phyloP scores from a whole-genome alignment of 2,888 invertebrate species.

The Amphipoea lucens region DNA sequence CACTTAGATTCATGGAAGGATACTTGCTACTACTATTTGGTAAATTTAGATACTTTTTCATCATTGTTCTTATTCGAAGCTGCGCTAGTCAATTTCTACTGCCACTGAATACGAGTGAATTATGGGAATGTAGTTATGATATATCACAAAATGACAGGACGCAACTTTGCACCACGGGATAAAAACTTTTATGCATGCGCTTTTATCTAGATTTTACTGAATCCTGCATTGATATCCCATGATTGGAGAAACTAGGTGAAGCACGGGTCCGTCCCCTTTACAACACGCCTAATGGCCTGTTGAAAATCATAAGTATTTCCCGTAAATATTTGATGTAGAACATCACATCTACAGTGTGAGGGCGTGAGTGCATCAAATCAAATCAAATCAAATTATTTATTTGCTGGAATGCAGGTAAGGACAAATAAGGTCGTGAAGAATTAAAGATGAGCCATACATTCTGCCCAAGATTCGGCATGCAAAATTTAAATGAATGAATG shows the following conservation, averaged over 20 bases:
- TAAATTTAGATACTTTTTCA: slow-evolving; percentile 16
- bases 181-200: neutral
- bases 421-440: too few relatives aligned
- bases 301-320: neutral
- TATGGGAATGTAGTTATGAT: neutral
- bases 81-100: neutral
- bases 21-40: slow-evolving; percentile 8
- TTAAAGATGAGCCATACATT: too few relatives aligned
- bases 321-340: neutral
- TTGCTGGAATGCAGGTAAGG: too few relatives aligned
- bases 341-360: neutral
- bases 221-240: neutral
- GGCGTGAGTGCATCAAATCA: neutral
- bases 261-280: too few relatives aligned
- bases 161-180: neutral
- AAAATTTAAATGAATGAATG: too few relatives aligned
- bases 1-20: slow-evolving; percentile 28
- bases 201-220: neutral
- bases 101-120: neutral
- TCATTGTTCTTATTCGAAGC: neutral
- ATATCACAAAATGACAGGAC: neutral
- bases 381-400: too few relatives aligned
- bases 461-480: too few relatives aligned
- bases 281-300: neutral
- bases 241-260: too few relatives aligned